Evolutionary conservation across 2,888 invertebrate species (phyloP), one percentile per base, ranked within the genome.

Genomic region (Gortyna flavago): DNA sequence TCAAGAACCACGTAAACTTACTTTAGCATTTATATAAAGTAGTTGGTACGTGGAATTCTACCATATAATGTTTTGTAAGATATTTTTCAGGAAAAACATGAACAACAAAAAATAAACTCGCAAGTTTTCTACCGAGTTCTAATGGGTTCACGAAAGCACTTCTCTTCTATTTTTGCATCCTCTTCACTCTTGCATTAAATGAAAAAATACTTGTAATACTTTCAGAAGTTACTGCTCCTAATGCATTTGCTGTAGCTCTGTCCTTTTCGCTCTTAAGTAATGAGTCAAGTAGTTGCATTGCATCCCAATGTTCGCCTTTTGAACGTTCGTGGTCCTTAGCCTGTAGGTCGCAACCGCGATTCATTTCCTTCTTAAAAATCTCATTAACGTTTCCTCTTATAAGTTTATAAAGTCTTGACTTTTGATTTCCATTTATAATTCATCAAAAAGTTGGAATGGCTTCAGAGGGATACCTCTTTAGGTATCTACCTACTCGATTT

Each of bases 181-280:
- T 54, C 70, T 80, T 88, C 61, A 69, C 78, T 79, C 83, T 83
- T 79, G 66, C 84, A 85, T 85, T 86, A 88, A 90, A 87, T 87
- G 84, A 88, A 90, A 90, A 90, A 90, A 90, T 83, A 80, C 86
- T 88, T 88, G 85, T 78, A 85, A 81, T 85, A 81, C 82, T 88
- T 91, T 88, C 85, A 90, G 87, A 92, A 93, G 90, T 90, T 91
- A 92, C 89, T 88, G 91, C 88, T 90, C 83, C 88, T 93, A 93
- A 93, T 94, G 93, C 90, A 90, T 92, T 91, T 87, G 69, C 66
- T 80, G 62, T 85, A 84, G 85, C 83, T 87, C 77, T 81, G 77
- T 89, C 87, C 86, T 81, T 86, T 88, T 89, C 78, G 68, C 87
- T 83, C 86, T 86, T 80, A 85, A 86, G 88, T 91, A 90, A 89